These are phyloP conservation scores for Apocrypta bakeri DNA, from an alignment of 1,140 invertebrate genomes.

Conservation along the genomic window DNA sequence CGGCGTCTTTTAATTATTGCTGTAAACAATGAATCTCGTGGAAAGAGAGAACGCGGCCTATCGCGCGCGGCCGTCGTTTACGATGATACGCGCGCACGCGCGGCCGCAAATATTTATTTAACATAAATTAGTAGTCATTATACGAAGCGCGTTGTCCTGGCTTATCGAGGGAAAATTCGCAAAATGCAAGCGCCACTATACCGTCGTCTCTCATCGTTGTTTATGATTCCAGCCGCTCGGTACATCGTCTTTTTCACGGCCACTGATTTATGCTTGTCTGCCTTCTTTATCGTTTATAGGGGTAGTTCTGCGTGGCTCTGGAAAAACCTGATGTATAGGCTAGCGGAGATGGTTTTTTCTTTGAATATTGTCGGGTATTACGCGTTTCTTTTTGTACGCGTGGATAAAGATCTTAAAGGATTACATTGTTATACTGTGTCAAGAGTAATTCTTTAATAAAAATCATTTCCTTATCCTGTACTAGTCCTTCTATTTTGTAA, in stretches of 20 bases:
- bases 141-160: not conserved
- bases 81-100: constrained; percentile 55
- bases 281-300: not conserved
- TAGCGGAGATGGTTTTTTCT: too few species aligned
- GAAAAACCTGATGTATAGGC: not conserved
- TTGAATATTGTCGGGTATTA: too few species aligned
- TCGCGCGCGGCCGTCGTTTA: constrained; percentile 51
- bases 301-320: not conserved
- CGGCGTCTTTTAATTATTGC: constrained; percentile 31
- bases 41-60: constrained; percentile 28
- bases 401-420: too few species aligned
- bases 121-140: constrained; percentile 62
- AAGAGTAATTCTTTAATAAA: too few species aligned
- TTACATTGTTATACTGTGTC: too few species aligned
- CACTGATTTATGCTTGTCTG: not conserved
- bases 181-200: constrained; percentile 21
- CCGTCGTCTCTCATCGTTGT: constrained; percentile 43
- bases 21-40: constrained; percentile 28
- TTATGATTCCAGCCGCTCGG: constrained; percentile 47
- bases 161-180: constrained; percentile 19
- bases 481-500: too few species aligned
- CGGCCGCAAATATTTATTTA: constrained; percentile 62
- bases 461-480: too few species aligned
- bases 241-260: constrained; percentile 17
- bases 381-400: too few species aligned